Base-by-base conservation (phyloP, 2,113 vertebrate species). In the Murina feae region DNA sequence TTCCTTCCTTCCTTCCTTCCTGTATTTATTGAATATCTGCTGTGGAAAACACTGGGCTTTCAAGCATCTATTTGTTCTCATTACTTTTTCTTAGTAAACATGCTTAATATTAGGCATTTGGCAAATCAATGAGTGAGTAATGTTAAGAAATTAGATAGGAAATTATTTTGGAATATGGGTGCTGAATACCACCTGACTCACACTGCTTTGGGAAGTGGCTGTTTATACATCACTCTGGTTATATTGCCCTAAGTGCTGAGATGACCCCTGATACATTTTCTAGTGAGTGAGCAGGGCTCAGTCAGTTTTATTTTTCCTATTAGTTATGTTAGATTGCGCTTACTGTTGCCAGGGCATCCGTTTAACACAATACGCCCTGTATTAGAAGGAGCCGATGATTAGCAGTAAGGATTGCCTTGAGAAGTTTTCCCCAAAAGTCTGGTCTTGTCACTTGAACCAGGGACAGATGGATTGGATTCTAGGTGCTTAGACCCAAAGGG, bases 171-270 rank as follows among this genome's bases (percentile, higher is more conserved):
- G 74, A 51, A 21, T 89, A 17, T 53, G 35, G 30, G 4, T 74
- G 17, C 53, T 80, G 51, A 51, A 37, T 93, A 81, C 32, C 44
- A 85, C 39, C 10, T 58, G n/a, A 72, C 72, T 88, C 13, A 85
- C 58, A 58, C 18, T 91, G 68, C 55, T 82, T 90, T 90, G 83
- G 82, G 65, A 93, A 96, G 72, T 66, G 75, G 17, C 71, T 92
- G 39, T 94, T 94, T 79, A 30, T 35, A 44, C 0, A 55, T 83
- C 32, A 60, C 42, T 81, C 65, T 69, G 80, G 69, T 18, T 63
- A 75, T 49, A 75, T 49, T 63, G 44, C 63, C 37, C 13, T 74
- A 47, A 39, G 37, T 83, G 90, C 88, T 92, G 72, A 72, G 78
- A 51, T 93, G 42, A 85, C 13, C 49, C n/a, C 55, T 81, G 21